Conservation (phyloP, 1,140 invertebrate species). For the Patella vulgata region DNA sequence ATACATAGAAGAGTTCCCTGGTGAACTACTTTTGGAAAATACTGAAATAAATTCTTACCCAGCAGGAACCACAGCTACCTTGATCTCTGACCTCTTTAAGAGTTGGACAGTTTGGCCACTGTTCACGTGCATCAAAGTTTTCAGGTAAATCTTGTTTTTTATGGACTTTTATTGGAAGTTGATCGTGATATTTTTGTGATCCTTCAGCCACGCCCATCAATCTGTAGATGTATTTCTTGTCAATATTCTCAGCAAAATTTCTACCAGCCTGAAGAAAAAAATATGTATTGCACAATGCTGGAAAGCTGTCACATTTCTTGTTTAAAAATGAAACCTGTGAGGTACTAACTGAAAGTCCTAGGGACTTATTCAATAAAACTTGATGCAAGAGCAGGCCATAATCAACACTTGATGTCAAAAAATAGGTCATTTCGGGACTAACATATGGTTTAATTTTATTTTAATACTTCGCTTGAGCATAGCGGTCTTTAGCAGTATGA, state of each 20-base stretch:
- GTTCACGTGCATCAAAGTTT: conserved; percentile 46
- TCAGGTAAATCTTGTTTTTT: conserved; percentile 35
- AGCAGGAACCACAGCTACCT: conserved; percentile 70
- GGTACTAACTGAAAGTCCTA: too few species aligned
- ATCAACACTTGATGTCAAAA: too few species aligned
- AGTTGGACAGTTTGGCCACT: conserved; percentile 77
- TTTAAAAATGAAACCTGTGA: too few species aligned
- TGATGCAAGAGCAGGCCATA: too few species aligned
- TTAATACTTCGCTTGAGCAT: too few species aligned
- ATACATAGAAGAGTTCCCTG: too few species aligned
- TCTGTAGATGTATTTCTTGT: conserved; percentile 31
- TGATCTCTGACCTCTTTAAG: conserved; percentile 69
- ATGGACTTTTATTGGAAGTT: conserved; percentile 29
- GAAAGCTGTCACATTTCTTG: conserved; percentile 6
- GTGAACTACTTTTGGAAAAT: too few species aligned
- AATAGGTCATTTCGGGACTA: too few species aligned
- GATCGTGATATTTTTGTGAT: conserved; percentile 14
- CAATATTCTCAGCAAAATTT: conserved; percentile 24
- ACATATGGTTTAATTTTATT: too few species aligned
- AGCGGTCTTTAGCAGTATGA: too few species aligned
- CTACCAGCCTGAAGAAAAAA: conserved; percentile 19
- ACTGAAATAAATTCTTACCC: too few species aligned
- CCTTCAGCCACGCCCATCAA: conserved; percentile 30
- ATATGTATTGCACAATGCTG: neutral
- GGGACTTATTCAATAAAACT: too few species aligned